Evolutionary conservation across 2,797 vertebrate species (phyloP), one percentile per base, ranked within the genome.

Genomic region (Pelochelys cantorii): DNA sequence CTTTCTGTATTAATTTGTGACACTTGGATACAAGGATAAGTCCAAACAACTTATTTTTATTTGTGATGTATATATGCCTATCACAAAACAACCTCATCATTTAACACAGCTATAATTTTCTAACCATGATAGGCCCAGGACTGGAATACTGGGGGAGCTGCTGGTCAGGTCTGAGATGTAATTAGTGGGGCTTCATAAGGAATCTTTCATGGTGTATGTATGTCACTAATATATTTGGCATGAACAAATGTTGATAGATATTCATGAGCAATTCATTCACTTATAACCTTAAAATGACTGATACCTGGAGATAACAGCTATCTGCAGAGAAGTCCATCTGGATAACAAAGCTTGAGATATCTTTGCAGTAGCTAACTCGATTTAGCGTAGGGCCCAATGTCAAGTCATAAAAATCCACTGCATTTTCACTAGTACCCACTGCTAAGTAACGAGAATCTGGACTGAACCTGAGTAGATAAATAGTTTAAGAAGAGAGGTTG

Each of bases 261-360:
- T 52, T 52, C 74, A 77, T 77, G 23, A 52, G 42, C 25, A 77
- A 27, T 52, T 15, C 6, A 52, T 77, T 48, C 12, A 77, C 13
- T 77, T 48, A 77, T 37, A 77, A 77, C 29, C 37, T 77, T 52
- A 27, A 77, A 77, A 84, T 7, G 15, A 88, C 34, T 62, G 42
- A 85, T 97, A 98, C 98, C 98, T 98, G 98, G 89, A 98, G 98
- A 71, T 97, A 97, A 22, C 87, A 96, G 95, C 98, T 98, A 84
- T 99, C 99, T 2, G 99, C 99, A 85, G 99, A 99, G 93, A 99
- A 99, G 97, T 99, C 99, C 98, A 99, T 99, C 96, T 99, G 99
- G 97, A 99, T 98, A 89, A 99, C 99, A 53, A 99, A 99, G 97
- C 99, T 99, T 90, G 99, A 99, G 88, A 99, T 99, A 95, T 99